phyloP scores from a whole-genome alignment of 2,113 vertebrate species.

The Jacana jacana region DNA sequence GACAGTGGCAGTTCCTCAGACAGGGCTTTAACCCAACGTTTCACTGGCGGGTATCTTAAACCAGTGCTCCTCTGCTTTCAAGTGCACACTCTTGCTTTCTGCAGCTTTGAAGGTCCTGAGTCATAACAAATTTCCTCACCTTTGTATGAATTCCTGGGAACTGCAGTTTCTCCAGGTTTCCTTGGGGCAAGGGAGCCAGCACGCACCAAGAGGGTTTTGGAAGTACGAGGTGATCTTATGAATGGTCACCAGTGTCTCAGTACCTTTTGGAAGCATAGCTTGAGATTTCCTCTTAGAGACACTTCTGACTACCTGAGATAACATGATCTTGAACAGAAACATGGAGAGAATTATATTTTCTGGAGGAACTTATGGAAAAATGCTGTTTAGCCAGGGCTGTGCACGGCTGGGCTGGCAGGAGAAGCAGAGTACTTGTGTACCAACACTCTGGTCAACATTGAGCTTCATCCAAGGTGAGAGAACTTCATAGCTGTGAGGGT shows the following conservation, averaged over 20 bases:
- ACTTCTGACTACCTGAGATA: neutral
- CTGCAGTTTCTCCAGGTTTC: neutral
- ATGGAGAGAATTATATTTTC: neutral
- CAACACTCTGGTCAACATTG: neutral
- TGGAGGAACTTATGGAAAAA: neutral
- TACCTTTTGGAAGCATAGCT: neutral
- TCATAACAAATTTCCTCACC: neutral
- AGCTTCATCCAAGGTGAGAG: neutral
- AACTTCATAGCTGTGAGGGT: rapidly evolving
- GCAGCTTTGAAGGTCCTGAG: neutral
- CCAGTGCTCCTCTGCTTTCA: neutral
- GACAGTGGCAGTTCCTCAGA: neutral
- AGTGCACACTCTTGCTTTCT: neutral
- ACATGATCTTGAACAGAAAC: neutral
- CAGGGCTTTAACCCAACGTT: neutral
- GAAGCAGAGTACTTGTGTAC: neutral
- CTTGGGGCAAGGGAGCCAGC: neutral
- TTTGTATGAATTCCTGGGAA: neutral
- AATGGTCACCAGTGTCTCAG: neutral
- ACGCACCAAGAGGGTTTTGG: neutral
- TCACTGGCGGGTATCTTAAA: neutral
- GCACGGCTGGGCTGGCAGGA: neutral
- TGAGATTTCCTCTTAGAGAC: neutral
- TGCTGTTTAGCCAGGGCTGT: neutral
- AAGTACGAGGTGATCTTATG: rapidly evolving